Evolutionary conservation across 1,140 invertebrate species (phyloP).

Genomic region (Parapsyche elsis): DNA sequence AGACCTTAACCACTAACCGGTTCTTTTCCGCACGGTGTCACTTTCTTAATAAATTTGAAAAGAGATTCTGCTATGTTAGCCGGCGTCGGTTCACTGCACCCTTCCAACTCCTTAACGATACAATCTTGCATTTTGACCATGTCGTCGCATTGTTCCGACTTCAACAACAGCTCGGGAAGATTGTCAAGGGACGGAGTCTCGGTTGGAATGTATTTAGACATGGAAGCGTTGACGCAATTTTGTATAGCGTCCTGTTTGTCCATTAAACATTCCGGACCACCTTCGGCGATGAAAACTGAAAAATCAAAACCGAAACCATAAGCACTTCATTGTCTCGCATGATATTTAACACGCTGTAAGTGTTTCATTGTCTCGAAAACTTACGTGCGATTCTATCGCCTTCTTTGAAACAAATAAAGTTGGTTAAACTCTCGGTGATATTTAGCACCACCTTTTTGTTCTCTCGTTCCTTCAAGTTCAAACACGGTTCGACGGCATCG

Average conservation of each 20-base stretch:
- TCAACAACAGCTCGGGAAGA: slow-evolving; percentile 67
- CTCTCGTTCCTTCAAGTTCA: slow-evolving; percentile 70
- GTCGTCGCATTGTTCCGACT: slow-evolving; percentile 68
- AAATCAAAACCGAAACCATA: no score
- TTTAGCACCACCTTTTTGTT: slow-evolving; percentile 71
- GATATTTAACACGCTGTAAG: background rate
- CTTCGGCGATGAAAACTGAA: slow-evolving; percentile 82
- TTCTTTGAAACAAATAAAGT: slow-evolving; percentile 81
- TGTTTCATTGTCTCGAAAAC: background rate
- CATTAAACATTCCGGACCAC: slow-evolving; percentile 78
- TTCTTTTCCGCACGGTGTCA: slow-evolving; percentile 72
- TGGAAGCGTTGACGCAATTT: slow-evolving; percentile 73
- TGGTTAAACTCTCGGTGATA: slow-evolving; percentile 73
- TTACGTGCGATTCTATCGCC: slow-evolving; percentile 75
- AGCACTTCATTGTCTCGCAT: no score
- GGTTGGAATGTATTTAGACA: slow-evolving; percentile 64
- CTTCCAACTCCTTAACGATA: slow-evolving; percentile 73
- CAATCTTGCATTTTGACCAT: slow-evolving; percentile 72
- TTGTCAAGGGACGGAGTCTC: slow-evolving; percentile 63
- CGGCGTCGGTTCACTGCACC: slow-evolving; percentile 78
- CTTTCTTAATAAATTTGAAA: slow-evolving; percentile 77
- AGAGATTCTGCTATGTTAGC: slow-evolving; percentile 82
- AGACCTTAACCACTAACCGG: background rate
- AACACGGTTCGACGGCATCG: slow-evolving; percentile 70
- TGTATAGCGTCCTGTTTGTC: slow-evolving; percentile 71